Percentiles rank a stretch among this genome's conserved stretches.
These are phyloP conservation scores for Hestina assimilis DNA, from an alignment of 1,140 invertebrate species.

Conservation along the genomic window DNA sequence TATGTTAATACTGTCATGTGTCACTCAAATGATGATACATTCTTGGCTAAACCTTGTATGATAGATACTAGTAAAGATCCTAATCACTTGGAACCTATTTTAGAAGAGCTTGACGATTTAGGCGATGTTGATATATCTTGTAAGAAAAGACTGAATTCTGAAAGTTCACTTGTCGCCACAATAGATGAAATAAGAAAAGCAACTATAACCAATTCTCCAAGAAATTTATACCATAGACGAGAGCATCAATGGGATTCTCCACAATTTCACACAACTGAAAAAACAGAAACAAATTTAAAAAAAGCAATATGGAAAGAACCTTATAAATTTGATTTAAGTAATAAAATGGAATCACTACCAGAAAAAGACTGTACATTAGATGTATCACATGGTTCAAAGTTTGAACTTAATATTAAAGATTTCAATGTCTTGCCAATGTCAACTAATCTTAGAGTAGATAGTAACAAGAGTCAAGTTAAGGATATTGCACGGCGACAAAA, in stretches of 20 bases:
- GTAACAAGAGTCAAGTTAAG: slow-evolving; percentile 36
- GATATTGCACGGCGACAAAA: slow-evolving; percentile 48
- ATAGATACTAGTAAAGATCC: slow-evolving; percentile 78
- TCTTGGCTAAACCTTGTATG: slow-evolving; percentile 79
- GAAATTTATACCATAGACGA: slow-evolving; percentile 79
- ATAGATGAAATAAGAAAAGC: slow-evolving; percentile 82
- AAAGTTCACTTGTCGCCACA: slow-evolving; percentile 81
- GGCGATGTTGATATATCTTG: slow-evolving; percentile 59
- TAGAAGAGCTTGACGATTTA: slow-evolving; percentile 80
- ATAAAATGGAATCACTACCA: slow-evolving; percentile 67
- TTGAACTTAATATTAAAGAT: slow-evolving; percentile 47
- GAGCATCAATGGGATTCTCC: slow-evolving; percentile 78
- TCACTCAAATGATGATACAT: slow-evolving; percentile 73
- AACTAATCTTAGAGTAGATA: slow-evolving; percentile 32
- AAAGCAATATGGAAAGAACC: slow-evolving; percentile 75
- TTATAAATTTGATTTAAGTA: slow-evolving; percentile 60
- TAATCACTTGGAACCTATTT: slow-evolving; percentile 79
- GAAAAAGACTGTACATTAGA: slow-evolving; percentile 66
- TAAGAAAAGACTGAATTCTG: slow-evolving; percentile 73
- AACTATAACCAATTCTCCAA: slow-evolving; percentile 79
- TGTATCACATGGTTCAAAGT: slow-evolving; percentile 45
- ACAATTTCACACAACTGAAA: slow-evolving; percentile 62
- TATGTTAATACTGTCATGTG: slow-evolving; percentile 79
- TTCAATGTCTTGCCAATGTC: slow-evolving; percentile 33
- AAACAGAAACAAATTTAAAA: slow-evolving; percentile 63